These are phyloP conservation scores for Galaxias olidus DNA, from an alignment of 2,797 vertebrate genomes.

Conservation along the genomic window DNA sequence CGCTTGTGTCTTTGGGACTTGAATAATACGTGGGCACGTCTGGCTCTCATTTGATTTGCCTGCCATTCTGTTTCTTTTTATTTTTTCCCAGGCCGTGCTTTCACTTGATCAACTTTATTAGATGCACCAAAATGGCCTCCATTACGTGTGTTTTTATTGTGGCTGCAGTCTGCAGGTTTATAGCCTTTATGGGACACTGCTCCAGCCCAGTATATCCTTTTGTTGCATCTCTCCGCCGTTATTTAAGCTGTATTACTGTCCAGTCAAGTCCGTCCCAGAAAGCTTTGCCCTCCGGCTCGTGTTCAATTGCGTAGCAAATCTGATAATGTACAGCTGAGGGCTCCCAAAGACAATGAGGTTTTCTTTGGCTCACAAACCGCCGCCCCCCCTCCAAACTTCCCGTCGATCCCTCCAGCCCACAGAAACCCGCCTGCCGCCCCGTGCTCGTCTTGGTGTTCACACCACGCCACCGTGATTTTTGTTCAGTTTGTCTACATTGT, in stretches of 20 bases:
- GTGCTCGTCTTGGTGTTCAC: too few species aligned
- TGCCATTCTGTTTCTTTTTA: constrained; percentile 1
- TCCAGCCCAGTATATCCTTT: not conserved
- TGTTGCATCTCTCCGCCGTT: not conserved
- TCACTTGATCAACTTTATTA: not conserved
- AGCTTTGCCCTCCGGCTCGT: not conserved
- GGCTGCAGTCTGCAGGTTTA: too few species aligned
- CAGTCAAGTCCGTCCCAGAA: not conserved
- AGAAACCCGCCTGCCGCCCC: too few species aligned
- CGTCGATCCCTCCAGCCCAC: too few species aligned
- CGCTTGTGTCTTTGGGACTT: not conserved
- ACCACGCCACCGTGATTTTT: too few species aligned
- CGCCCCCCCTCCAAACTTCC: not conserved
- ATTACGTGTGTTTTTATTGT: too few species aligned
- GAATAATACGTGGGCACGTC: constrained; percentile 3
- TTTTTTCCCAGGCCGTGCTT: not conserved
- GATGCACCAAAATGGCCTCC: not conserved
- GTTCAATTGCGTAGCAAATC: not conserved
- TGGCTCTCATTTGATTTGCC: constrained; percentile 4
- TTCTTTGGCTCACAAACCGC: not conserved
- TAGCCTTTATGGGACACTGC: too few species aligned
- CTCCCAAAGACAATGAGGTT: not conserved
- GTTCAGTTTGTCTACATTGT: too few species aligned
- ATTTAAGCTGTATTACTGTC: too few species aligned
- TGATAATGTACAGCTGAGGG: not conserved